These are phyloP conservation scores for Lagocephalus sceleratus DNA, from an alignment of 2,797 vertebrate species.

Conservation along the genomic window DNA sequence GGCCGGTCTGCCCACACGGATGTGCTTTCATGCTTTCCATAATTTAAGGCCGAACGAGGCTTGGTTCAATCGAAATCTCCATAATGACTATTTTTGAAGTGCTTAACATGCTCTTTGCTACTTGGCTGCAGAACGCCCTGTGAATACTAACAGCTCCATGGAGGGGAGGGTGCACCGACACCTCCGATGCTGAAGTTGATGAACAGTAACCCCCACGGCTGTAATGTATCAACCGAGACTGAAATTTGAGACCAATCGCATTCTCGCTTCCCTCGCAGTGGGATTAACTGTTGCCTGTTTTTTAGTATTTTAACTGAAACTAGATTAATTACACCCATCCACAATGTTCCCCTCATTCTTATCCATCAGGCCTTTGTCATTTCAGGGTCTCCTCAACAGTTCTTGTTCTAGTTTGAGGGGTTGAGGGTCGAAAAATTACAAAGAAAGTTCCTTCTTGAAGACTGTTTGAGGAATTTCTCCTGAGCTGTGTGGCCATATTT, in stretches of 20 bases:
- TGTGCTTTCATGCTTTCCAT: slow-evolving; percentile 30
- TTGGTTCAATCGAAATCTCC: slow-evolving; percentile 49
- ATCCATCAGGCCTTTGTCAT: slow-evolving; percentile 46
- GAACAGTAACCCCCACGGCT: slow-evolving; percentile 24
- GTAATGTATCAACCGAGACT: slow-evolving; percentile 32
- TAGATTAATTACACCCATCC: slow-evolving; percentile 40
- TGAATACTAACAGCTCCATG: slow-evolving; percentile 48
- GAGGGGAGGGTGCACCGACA: slow-evolving; percentile 31
- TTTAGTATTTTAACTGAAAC: slow-evolving; percentile 43
- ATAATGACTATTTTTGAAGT: slow-evolving; percentile 53
- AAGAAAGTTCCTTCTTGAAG: slow-evolving; percentile 35
- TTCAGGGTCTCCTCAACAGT: slow-evolving; percentile 18
- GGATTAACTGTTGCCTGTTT: slow-evolving; percentile 54
- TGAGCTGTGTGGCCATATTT: neutral
- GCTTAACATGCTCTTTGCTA: slow-evolving; percentile 38
- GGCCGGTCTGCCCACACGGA: neutral
- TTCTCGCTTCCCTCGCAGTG: slow-evolving; percentile 14
- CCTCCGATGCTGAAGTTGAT: slow-evolving; percentile 52
- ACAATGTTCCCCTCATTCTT: neutral
- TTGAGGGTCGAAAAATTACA: slow-evolving; percentile 47
- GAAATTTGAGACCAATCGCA: slow-evolving; percentile 45
- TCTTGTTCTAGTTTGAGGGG: slow-evolving; percentile 30
- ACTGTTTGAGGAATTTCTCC: neutral
- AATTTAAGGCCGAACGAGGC: slow-evolving; percentile 43
- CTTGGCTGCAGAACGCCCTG: slow-evolving; percentile 34